Conservation (phyloP, 2,888 invertebrate genomes). For the Tinea semifulvella region DNA sequence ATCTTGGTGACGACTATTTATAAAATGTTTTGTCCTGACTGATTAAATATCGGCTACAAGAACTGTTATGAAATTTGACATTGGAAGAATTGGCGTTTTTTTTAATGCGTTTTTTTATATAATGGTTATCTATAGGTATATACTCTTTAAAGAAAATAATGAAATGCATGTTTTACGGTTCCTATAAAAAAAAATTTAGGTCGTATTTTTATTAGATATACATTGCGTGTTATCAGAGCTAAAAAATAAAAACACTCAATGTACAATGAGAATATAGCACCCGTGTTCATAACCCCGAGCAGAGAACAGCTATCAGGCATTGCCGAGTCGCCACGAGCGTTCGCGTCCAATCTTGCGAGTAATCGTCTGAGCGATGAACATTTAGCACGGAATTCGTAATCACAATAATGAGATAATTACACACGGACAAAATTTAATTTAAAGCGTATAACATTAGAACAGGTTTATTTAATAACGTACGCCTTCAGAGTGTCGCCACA, state of each 20-base stretch:
- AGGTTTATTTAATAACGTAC: conserved; percentile 67
- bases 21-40: too few species aligned
- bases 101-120: too few species aligned
- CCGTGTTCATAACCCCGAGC: conserved; percentile 24
- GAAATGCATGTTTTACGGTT: too few species aligned
- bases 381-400: conserved; percentile 64
- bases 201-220: too few species aligned
- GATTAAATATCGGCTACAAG: conserved; percentile 35
- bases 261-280: too few species aligned
- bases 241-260: too few species aligned
- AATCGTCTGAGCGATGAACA: conserved; percentile 56
- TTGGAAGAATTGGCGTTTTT: too few species aligned
- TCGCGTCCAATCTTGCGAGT: conserved; percentile 39
- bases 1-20: conserved; percentile 9
- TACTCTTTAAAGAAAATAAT: too few species aligned
- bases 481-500: conserved; percentile 65
- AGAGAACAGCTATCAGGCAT: background rate
- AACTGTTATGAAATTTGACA: too few species aligned
- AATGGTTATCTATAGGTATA: too few species aligned
- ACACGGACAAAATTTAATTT: conserved; percentile 67
- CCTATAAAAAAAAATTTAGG: too few species aligned
- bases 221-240: too few species aligned
- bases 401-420: conserved; percentile 68
- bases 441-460: conserved; percentile 67
- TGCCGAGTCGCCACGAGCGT: conserved; percentile 40